phyloP scores from a whole-genome alignment of 2,888 invertebrate genomes.

The Sphinx pinastri region DNA sequence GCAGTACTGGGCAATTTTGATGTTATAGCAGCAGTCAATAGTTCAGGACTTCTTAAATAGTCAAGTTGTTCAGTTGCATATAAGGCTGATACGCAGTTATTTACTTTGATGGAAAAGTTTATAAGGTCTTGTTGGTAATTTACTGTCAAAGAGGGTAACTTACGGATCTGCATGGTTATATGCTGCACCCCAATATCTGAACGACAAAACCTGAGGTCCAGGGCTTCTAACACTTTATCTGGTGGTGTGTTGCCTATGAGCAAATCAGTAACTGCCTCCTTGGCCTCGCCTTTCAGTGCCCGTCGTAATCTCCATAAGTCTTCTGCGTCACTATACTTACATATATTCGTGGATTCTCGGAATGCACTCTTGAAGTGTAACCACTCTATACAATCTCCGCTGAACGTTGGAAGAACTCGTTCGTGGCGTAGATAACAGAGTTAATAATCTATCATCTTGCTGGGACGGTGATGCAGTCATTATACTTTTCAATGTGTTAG shows the following conservation, averaged over 20 bases:
- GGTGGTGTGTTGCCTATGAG: neutral
- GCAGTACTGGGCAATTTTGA: too few relatives aligned
- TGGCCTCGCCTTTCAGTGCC: constrained; percentile 18
- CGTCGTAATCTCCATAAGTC: constrained; percentile 29
- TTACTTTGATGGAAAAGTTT: constrained; percentile 1
- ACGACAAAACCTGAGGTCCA: neutral
- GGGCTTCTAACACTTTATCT: neutral
- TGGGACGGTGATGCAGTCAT: neutral
- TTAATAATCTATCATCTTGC: constrained; percentile 8
- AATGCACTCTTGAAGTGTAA: constrained; percentile 27
- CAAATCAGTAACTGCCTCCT: constrained; percentile 15
- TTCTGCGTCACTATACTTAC: constrained; percentile 26
- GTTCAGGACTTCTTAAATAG: too few relatives aligned
- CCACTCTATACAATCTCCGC: constrained; percentile 29
- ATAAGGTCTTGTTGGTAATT: too few relatives aligned
- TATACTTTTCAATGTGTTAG: neutral
- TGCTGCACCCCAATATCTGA: neutral
- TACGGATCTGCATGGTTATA: neutral
- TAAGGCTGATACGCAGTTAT: neutral
- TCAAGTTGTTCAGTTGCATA: too few relatives aligned
- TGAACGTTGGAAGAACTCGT: constrained; percentile 25
- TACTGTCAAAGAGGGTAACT: neutral
- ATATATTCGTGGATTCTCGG: constrained; percentile 25
- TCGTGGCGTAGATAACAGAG: constrained; percentile 19
- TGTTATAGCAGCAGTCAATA: too few relatives aligned